Evolutionary conservation across 2,888 invertebrate genomes (phyloP).

Genomic region (Steinernema scapterisci): DNA sequence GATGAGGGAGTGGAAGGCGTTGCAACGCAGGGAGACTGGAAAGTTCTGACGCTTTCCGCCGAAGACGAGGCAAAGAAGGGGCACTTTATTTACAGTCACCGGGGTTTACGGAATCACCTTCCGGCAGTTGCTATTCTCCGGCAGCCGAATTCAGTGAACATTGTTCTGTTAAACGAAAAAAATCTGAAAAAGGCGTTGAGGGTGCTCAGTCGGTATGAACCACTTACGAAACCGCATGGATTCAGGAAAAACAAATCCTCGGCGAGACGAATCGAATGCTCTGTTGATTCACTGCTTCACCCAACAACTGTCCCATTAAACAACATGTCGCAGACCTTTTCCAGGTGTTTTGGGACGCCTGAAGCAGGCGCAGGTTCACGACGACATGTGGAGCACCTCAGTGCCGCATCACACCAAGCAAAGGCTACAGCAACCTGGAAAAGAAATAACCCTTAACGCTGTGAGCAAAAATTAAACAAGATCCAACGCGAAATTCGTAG

Average conservation of each 20-base stretch:
- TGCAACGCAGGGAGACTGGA: not conserved
- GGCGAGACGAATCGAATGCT: not conserved
- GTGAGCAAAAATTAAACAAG: not conserved
- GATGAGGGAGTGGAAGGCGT: slow-evolving; percentile 4
- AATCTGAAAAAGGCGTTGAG: too few species aligned
- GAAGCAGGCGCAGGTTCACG: not conserved
- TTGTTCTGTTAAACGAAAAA: too few species aligned
- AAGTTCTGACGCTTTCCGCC: not conserved
- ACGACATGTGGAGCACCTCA: not conserved
- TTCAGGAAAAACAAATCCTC: not conserved
- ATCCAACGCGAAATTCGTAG: not conserved
- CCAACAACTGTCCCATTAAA: not conserved
- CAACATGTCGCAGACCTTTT: too few species aligned
- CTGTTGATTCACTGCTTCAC: not conserved
- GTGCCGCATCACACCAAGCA: slow-evolving; percentile 3
- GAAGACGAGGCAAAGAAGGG: slow-evolving; percentile 1
- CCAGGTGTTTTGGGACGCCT: not conserved
- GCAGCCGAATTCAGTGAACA: slow-evolving; percentile 19
- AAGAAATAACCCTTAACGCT: not conserved
- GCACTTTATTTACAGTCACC: slow-evolving; percentile 24
- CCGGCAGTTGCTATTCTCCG: slow-evolving; percentile 19
- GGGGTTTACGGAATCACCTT: slow-evolving; percentile 30
- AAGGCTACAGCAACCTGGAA: not conserved
- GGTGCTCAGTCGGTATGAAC: not conserved
- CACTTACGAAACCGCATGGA: slow-evolving; percentile 23